phyloP scores from a whole-genome alignment of 2,888 invertebrate genomes.

The Mayetiola destructor region DNA sequence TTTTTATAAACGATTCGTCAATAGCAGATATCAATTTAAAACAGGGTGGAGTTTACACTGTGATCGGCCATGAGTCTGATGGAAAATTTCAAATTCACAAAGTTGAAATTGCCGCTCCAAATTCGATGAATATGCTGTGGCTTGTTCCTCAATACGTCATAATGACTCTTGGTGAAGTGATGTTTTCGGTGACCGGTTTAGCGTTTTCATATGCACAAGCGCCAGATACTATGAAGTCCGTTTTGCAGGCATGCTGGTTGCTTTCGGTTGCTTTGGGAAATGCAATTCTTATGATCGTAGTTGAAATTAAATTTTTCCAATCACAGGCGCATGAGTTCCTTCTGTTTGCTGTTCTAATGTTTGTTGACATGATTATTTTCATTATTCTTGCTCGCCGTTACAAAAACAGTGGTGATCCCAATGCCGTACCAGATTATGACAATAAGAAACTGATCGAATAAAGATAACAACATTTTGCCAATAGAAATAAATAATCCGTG shows the following conservation, averaged over 20 bases:
- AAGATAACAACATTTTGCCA: no score
- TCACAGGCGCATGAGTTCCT: conserved; percentile 73
- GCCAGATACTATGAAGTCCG: conserved; percentile 83
- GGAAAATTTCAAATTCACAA: background rate
- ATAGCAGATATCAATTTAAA: conserved; percentile 19
- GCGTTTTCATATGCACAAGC: conserved; percentile 49
- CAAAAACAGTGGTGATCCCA: no score
- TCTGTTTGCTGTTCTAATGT: conserved; percentile 78
- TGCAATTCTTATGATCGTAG: conserved; percentile 78
- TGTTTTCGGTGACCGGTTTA: conserved; percentile 56
- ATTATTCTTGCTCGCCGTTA: conserved; percentile 48
- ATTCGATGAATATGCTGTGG: conserved; percentile 43
- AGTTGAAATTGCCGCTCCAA: conserved; percentile 31
- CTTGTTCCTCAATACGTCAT: conserved; percentile 54
- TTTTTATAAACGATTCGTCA: background rate
- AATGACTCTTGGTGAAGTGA: conserved; percentile 46
- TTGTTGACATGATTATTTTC: conserved; percentile 68
- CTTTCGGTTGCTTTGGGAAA: conserved; percentile 89
- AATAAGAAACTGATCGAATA: no score
- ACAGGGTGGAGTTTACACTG: conserved; percentile 33
- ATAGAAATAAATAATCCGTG: no score
- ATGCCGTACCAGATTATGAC: no score
- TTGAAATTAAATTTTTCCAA: conserved; percentile 59
- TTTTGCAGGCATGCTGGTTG: conserved; percentile 84
- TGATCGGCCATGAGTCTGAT: conserved; percentile 20